Base-by-base conservation (phyloP, 2,888 invertebrate genomes). In the Heliconius ismenius region DNA sequence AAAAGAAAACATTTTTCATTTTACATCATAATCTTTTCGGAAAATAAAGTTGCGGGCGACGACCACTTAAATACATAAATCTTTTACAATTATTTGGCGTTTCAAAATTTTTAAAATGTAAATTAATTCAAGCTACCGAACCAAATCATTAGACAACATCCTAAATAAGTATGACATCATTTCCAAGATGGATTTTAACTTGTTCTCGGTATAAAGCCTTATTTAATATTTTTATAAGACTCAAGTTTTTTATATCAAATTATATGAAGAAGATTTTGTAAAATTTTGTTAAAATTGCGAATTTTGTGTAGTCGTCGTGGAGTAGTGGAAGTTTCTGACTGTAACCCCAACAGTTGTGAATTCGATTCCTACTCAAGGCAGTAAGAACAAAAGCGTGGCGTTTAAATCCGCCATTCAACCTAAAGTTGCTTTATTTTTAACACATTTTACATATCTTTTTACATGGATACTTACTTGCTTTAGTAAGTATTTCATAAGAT, bases 101-200 rank as follows among this genome's bases (percentile, higher is more conserved):
- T 54, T n/a, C 13, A 9, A 58, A 36, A 32, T 28, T 32, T 32
- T 4, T 43, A 58, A 49, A 26, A 73, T 62, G 73, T 24, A 73
- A 73, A 73, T 74, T 63, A 74, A 28, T 64, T 63, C 21, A 64
- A 74, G n/a, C 63, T 36, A 63, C 76, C 65, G 73, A 64, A 67
- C 64, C 39, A 43, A 65, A 76, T 76, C 43, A 39, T 64, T 70
- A 75, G 65, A n/a, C n/a, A 63, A 58, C n/a, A 72, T 73, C 67
- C 76, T 64, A 76, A 74, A 78, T 76, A 67, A 75, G 24, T 18
- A 76, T 79, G 79, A 79, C 76, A 78, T 78, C 79, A 79, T 63
- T 68, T 26, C 24, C 24, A 75, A 76, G 74, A 78, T 76, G 65
- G 74, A 74, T 78, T 77, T 62, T 70, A 75, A 63, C 26, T 36